Evolutionary conservation across 2,797 vertebrate species (phyloP), one percentile per base, ranked within the genome.

Genomic region (Babyrousa celebensis): DNA sequence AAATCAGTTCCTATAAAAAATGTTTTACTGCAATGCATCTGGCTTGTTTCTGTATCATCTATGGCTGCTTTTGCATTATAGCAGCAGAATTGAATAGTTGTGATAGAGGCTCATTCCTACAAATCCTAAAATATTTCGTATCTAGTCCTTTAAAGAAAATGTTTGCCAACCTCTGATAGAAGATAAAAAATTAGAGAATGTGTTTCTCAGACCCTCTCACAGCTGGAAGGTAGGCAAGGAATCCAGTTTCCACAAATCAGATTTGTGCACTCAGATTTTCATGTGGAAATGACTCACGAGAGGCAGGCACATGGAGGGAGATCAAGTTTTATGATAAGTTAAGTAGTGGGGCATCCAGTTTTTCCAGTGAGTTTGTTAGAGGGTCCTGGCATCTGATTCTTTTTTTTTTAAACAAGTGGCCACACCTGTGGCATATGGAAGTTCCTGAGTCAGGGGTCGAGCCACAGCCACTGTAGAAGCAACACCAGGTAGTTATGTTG

Each of bases 101-200:
- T 52, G 71, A 70, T 14, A 85, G 36, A 86, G 74, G 58, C 21
- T 36, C 36, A 74, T n/a, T 60, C 43, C 16, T 85, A 17, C 32
- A 85, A 79, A 91, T 72, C 10, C 48, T 29, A 58, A 65, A 67
- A 43, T 74, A 36, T 86, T 79, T 58, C 58, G 67, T 65, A 27
- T 67, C 60, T 36, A 48, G 36, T 67, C 21, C 68, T 80, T 60
- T 74, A n/a, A 25, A 91, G 62, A 79, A 80, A 87, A 91, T 43
- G 29, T 60, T 91, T 67, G 60, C 75, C 18, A 75, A 67, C 23
- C 27, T 23, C 48, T 82, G 23, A 52, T 48, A 83, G 27, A 77
- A 52, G 36, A 67, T 95, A 83, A 86, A 86, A 85, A 9, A 1
- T n/a, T 86, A 25, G 56, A 90, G 67, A 58, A 60, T 91, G 75